phyloP scores from a whole-genome alignment of 2,888 invertebrate species.

The Penaeus monodon region DNA sequence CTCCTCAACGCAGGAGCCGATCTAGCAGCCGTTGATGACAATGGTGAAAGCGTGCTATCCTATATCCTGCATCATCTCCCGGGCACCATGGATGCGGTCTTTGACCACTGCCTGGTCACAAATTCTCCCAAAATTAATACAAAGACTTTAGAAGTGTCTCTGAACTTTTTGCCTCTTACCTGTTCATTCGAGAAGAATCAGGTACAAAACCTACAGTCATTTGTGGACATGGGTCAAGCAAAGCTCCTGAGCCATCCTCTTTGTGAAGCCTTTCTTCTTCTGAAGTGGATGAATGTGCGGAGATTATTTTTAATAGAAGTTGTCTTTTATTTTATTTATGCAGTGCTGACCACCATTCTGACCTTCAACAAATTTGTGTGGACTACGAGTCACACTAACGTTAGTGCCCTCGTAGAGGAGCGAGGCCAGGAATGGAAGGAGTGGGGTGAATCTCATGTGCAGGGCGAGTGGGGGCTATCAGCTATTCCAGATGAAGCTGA shows the following conservation, averaged over 20 bases:
- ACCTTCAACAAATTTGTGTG: slow-evolving; percentile 67
- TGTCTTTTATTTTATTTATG: slow-evolving; percentile 73
- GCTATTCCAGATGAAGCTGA: neutral
- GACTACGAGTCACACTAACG: slow-evolving; percentile 23
- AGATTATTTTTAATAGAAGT: slow-evolving; percentile 75
- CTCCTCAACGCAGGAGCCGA: slow-evolving; percentile 72
- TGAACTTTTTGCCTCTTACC: slow-evolving; percentile 71
- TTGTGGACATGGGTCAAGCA: slow-evolving; percentile 73
- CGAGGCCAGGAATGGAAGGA: neutral
- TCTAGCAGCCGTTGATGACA: slow-evolving; percentile 71
- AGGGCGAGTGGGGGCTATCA: neutral
- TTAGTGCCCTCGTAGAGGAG: neutral
- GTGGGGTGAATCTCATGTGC: neutral
- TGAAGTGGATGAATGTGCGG: slow-evolving; percentile 75
- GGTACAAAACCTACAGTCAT: slow-evolving; percentile 74
- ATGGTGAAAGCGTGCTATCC: slow-evolving; percentile 72
- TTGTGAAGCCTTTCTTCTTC: slow-evolving; percentile 74
- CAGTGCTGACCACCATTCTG: slow-evolving; percentile 73
- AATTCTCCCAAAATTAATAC: slow-evolving; percentile 72
- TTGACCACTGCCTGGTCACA: slow-evolving; percentile 73
- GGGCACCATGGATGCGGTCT: slow-evolving; percentile 74
- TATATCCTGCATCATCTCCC: slow-evolving; percentile 74
- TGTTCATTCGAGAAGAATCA: slow-evolving; percentile 66
- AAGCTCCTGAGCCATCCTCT: slow-evolving; percentile 74
- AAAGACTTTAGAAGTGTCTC: slow-evolving; percentile 71